phyloP scores from a whole-genome alignment of 2,113 vertebrate genomes.

The Ammodramus savannarum region DNA sequence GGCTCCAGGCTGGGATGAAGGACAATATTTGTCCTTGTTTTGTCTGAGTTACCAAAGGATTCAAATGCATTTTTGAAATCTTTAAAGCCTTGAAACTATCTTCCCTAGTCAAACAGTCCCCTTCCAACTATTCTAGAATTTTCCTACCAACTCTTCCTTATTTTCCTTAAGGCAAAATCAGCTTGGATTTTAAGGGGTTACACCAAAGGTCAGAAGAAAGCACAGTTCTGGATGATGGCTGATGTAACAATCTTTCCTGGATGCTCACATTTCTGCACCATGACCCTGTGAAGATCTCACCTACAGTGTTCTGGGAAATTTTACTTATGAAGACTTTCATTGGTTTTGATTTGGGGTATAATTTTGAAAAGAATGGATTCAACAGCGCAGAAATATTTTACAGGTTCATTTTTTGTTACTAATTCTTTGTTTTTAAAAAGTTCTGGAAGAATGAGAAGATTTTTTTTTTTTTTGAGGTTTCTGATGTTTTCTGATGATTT shows the following conservation, averaged over 20 bases:
- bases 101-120: neutral
- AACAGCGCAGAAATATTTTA: neutral
- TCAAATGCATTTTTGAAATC: neutral
- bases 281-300: neutral
- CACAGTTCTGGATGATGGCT: neutral
- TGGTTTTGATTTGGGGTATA: neutral
- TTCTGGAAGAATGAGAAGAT: neutral
- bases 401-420: rapidly evolving
- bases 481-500: neutral
- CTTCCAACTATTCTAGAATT: neutral
- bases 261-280: neutral
- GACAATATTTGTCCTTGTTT: neutral
- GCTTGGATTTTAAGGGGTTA: neutral
- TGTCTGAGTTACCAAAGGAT: neutral
- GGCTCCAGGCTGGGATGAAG: neutral
- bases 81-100: neutral
- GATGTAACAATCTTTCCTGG: neutral
- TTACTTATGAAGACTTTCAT: neutral
- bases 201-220: neutral
- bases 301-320: neutral
- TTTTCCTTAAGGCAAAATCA: neutral
- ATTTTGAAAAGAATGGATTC: neutral
- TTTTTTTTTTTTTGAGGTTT: neutral
- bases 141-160: neutral
- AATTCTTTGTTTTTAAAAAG: neutral